Conservation (phyloP, 2,797 vertebrate species). For the Acipenser ruthenus region DNA sequence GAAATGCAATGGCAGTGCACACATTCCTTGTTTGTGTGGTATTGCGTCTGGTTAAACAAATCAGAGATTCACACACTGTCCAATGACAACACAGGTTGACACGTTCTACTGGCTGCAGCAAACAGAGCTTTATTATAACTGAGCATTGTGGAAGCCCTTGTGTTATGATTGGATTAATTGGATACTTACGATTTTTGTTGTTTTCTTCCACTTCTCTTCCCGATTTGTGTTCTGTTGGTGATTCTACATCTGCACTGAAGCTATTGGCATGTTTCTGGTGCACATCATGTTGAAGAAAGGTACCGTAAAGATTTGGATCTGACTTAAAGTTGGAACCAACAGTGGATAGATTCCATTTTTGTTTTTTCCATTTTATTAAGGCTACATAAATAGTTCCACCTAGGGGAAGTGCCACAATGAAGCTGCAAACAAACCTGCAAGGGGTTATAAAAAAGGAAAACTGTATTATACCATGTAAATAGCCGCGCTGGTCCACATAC, state of each 20-base stretch:
- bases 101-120: neutral
- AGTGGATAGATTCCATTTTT: neutral
- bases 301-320: neutral
- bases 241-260: conserved; percentile 1
- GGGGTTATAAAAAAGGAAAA: no score
- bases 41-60: no score
- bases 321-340: neutral
- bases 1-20: no score
- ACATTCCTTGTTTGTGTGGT: no score
- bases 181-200: conserved; percentile 24
- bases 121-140: conserved; percentile 1
- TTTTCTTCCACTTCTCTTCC: conserved; percentile 6
- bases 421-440: conserved; percentile 31
- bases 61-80: no score
- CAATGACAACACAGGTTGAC: no score
- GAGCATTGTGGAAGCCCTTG: neutral
- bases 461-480: no score
- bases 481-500: no score
- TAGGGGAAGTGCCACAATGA: conserved; percentile 33
- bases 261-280: conserved; percentile 16
- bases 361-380: conserved; percentile 3
- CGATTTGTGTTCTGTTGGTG: neutral
- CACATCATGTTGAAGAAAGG: neutral
- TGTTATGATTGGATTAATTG: neutral
- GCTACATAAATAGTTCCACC: conserved; percentile 31